A percentile compares a stretch with the other conserved stretches of the same genome.
Evolutionary conservation across 2,797 vertebrate genomes (phyloP).

Genomic region (Otolemur crassicaudatus): DNA sequence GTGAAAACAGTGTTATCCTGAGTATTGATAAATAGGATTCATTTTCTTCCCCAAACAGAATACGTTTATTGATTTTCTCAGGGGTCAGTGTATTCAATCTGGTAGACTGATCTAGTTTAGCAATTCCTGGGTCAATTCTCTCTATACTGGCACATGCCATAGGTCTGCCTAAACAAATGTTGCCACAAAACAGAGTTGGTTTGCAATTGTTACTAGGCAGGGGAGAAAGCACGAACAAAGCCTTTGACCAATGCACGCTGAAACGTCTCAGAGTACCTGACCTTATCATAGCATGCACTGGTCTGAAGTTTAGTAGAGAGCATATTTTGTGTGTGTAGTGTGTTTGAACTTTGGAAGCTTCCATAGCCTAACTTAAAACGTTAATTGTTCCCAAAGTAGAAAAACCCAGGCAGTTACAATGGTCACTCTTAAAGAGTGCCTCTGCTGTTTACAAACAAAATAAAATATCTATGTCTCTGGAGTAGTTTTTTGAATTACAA

Average conservation of each 20-base stretch:
- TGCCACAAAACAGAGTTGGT: not conserved
- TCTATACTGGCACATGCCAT: not conserved
- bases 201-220: not conserved
- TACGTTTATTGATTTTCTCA: not conserved
- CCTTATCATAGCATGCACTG: not conserved
- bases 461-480: conserved; percentile 73
- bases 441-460: conserved; percentile 72
- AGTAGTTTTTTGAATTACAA: conserved; percentile 74
- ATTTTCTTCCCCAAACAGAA: not conserved
- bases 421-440: not conserved
- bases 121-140: not conserved
- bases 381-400: not conserved
- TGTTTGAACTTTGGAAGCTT: not conserved
- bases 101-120: not conserved
- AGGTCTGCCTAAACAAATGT: not conserved
- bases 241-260: not conserved
- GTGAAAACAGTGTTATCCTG: not conserved
- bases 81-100: not conserved
- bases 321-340: not conserved
- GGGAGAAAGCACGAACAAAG: not conserved
- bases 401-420: not conserved
- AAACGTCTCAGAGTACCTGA: not conserved
- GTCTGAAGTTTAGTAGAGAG: not conserved
- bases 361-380: not conserved
- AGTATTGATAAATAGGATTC: not conserved